A percentile compares a stretch with the other conserved stretches of the same genome.
phyloP scores from a whole-genome alignment of 2,888 invertebrate genomes.

The Cheilosia variabilis region DNA sequence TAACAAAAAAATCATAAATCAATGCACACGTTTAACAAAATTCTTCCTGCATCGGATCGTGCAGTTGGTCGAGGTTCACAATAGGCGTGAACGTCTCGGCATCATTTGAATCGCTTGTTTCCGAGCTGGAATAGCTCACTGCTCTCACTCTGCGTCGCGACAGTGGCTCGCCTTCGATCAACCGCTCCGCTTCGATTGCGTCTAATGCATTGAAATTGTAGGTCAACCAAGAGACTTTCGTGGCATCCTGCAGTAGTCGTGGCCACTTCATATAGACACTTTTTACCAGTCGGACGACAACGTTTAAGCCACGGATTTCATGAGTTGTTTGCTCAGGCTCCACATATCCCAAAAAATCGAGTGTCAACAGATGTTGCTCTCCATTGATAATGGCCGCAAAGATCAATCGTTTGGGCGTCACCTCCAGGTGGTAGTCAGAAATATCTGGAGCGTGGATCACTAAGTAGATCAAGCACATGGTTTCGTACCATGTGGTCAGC shows the following conservation, averaged over 20 bases:
- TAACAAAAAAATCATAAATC: background rate
- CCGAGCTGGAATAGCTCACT: slow-evolving; percentile 28
- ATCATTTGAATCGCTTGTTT: slow-evolving; percentile 31
- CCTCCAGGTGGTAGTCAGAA: slow-evolving; percentile 77
- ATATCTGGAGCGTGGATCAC: slow-evolving; percentile 78
- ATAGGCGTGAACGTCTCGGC: slow-evolving; percentile 66
- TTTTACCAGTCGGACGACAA: slow-evolving; percentile 78
- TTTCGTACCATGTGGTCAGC: slow-evolving; percentile 78
- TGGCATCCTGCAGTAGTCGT: slow-evolving; percentile 76
- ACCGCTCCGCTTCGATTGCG: slow-evolving; percentile 69
- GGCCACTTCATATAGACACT: slow-evolving; percentile 77
- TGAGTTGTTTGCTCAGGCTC: slow-evolving; percentile 77
- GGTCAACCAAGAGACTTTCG: slow-evolving; percentile 77
- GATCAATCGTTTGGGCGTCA: slow-evolving; percentile 71
- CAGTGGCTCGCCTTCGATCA: slow-evolving; percentile 14
- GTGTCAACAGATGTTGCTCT: slow-evolving; percentile 73
- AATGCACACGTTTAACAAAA: slow-evolving; percentile 13
- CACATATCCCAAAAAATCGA: slow-evolving; percentile 77
- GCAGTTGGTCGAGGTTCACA: slow-evolving; percentile 44
- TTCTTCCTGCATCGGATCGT: slow-evolving; percentile 54
- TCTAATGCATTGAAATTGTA: slow-evolving; percentile 77
- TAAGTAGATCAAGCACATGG: slow-evolving; percentile 78
- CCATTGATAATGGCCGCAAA: slow-evolving; percentile 74
- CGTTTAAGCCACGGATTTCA: slow-evolving; percentile 79
- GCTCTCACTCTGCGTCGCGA: background rate